A percentile compares a stretch with the other conserved stretches of the same genome.
Conservation (phyloP, 2,888 invertebrate genomes). For the Limnephilus rhombicus region DNA sequence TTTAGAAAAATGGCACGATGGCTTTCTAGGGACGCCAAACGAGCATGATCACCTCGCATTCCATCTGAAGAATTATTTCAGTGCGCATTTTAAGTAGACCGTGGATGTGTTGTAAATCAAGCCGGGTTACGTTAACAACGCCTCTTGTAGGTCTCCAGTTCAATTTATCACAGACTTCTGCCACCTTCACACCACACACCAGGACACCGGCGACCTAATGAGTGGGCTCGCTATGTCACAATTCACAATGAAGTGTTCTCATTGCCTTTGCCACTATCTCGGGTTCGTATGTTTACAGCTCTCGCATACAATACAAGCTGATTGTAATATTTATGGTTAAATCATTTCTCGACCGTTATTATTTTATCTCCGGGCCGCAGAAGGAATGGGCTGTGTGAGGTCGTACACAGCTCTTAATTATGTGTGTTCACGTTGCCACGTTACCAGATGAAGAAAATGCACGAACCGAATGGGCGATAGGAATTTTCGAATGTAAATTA, state of each 20-base stretch:
- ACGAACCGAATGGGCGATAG: background rate
- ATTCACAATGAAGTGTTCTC: background rate
- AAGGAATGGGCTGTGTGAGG: background rate
- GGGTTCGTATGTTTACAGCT: background rate
- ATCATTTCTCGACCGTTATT: background rate
- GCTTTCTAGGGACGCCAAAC: background rate
- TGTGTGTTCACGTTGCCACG: background rate
- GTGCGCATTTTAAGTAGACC: background rate
- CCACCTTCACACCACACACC: constrained; percentile 18
- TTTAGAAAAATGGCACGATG: background rate
- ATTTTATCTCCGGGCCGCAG: background rate
- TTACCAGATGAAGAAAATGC: background rate
- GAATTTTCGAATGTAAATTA: constrained; percentile 4
- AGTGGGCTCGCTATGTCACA: constrained; percentile 1
- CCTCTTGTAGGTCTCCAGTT: background rate
- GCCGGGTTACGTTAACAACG: background rate
- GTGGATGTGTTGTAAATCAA: background rate
- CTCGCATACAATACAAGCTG: background rate
- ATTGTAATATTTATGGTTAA: background rate
- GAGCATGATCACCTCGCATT: constrained; percentile 4
- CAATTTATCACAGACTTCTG: constrained; percentile 3
- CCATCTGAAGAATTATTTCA: background rate
- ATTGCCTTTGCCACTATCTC: background rate
- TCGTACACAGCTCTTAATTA: background rate
- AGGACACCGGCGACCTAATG: background rate